These are phyloP conservation scores for Clarias magur DNA, from an alignment of 2,113 vertebrate genomes.

Conservation along the genomic window DNA sequence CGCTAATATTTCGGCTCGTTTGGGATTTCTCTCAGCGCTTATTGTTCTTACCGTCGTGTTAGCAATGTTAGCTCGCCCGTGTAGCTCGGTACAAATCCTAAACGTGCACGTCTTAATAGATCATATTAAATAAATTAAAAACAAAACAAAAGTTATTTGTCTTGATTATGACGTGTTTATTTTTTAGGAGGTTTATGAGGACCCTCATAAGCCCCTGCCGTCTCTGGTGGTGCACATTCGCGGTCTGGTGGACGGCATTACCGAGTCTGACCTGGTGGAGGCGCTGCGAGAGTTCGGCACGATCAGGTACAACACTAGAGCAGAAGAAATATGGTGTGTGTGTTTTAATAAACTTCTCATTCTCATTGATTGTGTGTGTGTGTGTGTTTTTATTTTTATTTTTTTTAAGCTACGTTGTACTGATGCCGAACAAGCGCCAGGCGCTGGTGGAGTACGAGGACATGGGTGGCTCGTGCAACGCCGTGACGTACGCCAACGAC, in stretches of 20 bases:
- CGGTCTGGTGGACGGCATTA: conserved; percentile 87
- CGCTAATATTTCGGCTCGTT: neutral
- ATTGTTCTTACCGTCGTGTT: neutral
- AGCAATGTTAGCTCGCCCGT: neutral
- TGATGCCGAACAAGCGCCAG: conserved; percentile 96
- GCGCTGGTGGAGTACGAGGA: conserved; percentile 94
- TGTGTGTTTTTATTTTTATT: neutral
- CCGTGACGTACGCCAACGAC: conserved; percentile 89
- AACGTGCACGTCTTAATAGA: no score
- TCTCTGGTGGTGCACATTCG: conserved; percentile 92
- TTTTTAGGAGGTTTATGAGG: conserved; percentile 85
- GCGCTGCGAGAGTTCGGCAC: conserved; percentile 92
- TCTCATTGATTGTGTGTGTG: neutral
- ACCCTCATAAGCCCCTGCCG: conserved; percentile 91
- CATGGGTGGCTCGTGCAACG: conserved; percentile 85
- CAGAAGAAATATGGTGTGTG: neutral
- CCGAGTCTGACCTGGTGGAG: conserved; percentile 91
- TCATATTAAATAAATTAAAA: no score
- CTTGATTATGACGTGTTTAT: neutral
- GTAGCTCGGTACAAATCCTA: neutral
- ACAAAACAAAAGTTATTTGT: neutral
- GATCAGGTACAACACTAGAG: conserved; percentile 78
- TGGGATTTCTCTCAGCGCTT: neutral
- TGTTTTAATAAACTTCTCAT: neutral
- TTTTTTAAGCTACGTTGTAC: conserved; percentile 84